These are phyloP conservation scores for Thera britannica DNA, from an alignment of 2,888 invertebrate genomes.

Conservation along the genomic window DNA sequence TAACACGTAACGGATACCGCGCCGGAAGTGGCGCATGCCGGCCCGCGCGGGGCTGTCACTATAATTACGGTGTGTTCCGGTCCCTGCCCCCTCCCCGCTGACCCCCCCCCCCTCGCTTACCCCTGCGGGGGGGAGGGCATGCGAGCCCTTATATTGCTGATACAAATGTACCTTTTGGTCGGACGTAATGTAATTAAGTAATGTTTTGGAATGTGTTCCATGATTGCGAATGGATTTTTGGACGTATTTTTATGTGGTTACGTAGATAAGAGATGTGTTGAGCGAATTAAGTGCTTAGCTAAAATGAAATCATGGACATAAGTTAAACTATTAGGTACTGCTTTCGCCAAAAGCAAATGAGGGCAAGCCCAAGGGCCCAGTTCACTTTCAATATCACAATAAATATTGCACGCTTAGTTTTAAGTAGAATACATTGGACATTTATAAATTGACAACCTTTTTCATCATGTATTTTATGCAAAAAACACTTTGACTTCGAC, in stretches of 20 bases:
- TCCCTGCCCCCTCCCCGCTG: conserved; percentile 12
- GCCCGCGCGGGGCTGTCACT: conserved; percentile 27
- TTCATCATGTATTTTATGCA: too few relatives aligned
- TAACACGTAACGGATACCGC: conserved; percentile 24
- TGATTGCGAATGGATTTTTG: conserved; percentile 19
- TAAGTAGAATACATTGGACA: too few relatives aligned
- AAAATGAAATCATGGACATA: too few relatives aligned
- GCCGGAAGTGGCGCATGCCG: neutral
- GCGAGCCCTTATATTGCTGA: conserved; percentile 22
- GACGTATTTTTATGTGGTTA: conserved; percentile 3
- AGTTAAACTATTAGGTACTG: too few relatives aligned
- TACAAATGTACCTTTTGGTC: conserved; percentile 27
- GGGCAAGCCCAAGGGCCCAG: too few relatives aligned
- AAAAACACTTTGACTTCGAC: too few relatives aligned
- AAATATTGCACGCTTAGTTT: too few relatives aligned
- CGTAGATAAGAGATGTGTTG: too few relatives aligned
- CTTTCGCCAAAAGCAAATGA: too few relatives aligned
- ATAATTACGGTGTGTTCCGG: conserved; percentile 34
- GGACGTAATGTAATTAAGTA: conserved; percentile 23
- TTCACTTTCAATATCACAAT: too few relatives aligned
- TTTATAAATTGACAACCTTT: too few relatives aligned
- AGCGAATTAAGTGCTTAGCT: too few relatives aligned
- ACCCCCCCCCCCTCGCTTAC: neutral
- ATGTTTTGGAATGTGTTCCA: conserved; percentile 21
- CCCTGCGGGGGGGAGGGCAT: conserved; percentile 2